phyloP scores from a whole-genome alignment of 2,113 vertebrate species.

The Miniopterus natalensis region DNA sequence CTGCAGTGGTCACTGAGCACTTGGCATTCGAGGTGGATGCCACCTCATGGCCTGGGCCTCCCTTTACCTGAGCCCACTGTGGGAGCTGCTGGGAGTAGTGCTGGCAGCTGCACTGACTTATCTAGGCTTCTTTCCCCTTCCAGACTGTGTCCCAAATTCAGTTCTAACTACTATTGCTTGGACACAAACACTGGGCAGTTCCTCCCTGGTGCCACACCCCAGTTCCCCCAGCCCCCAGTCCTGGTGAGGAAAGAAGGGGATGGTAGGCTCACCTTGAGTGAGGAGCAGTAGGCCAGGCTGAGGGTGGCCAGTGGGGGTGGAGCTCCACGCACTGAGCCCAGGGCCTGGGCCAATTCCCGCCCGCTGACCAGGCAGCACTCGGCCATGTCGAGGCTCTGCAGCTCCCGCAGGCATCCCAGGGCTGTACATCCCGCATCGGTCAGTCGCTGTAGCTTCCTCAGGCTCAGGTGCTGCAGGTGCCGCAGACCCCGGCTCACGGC shows the following conservation, averaged over 20 bases:
- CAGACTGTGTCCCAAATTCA: not conserved
- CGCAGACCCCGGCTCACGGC: constrained; percentile 83
- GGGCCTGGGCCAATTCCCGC: constrained; percentile 86
- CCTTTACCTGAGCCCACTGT: not conserved
- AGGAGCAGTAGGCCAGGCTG: constrained; percentile 90
- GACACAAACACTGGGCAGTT: not conserved
- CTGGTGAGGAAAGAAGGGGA: not conserved
- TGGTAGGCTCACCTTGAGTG: constrained; percentile 87
- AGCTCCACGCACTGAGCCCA: constrained; percentile 55
- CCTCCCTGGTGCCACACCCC: not conserved
- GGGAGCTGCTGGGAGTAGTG: not conserved
- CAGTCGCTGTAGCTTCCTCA: constrained; percentile 88
- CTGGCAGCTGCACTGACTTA: not conserved
- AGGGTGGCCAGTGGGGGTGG: constrained; percentile 86
- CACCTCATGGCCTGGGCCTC: not conserved
- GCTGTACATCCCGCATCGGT: constrained; percentile 89
- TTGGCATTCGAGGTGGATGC: not conserved
- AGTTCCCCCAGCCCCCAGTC: not conserved
- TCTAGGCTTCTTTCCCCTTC: not conserved
- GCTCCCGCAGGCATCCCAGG: constrained; percentile 83
- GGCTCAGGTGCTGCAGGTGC: constrained; percentile 83
- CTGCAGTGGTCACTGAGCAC: not conserved
- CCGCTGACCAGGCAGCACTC: constrained; percentile 91
- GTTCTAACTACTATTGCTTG: not conserved
- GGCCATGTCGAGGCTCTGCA: constrained; percentile 88